Evolutionary conservation across 2,888 invertebrate species (phyloP).

Genomic region (Sylvicola cinctus): DNA sequence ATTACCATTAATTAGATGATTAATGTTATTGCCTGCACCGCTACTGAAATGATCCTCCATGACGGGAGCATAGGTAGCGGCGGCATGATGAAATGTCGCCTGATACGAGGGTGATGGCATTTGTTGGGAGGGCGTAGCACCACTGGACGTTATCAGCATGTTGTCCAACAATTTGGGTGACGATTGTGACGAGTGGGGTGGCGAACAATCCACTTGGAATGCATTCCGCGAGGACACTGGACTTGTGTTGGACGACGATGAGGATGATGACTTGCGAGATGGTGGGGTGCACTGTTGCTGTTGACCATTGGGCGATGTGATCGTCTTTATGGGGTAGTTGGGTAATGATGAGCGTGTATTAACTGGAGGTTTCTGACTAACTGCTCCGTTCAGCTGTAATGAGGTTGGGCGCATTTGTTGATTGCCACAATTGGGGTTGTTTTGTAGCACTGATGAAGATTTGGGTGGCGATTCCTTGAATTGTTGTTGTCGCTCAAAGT

Average conservation of each 20-base stretch:
- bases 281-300: neutral
- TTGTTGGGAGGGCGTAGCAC: neutral
- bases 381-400: conserved; percentile 12
- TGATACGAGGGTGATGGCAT: conserved; percentile 3
- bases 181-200: too few relatives aligned
- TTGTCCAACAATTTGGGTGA: too few relatives aligned
- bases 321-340: conserved; percentile 8
- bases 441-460: conserved; percentile 2
- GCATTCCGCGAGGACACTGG: neutral
- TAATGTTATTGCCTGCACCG: neutral
- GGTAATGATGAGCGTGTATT: conserved; percentile 17
- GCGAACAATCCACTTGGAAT: neutral
- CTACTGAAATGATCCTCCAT: neutral
- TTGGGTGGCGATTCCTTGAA: conserved; percentile 15
- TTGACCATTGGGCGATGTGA: neutral
- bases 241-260: neutral
- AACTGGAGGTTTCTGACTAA: conserved; percentile 10
- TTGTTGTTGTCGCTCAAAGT: conserved; percentile 51
- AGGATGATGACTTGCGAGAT: neutral
- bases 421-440: neutral
- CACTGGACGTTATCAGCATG: too few relatives aligned
- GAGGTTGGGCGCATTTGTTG: conserved; percentile 15
- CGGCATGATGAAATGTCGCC: conserved; percentile 2
- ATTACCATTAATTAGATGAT: neutral
- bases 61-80: neutral